Percentiles rank a stretch among this genome's conserved stretches.
Conservation (phyloP, 2,113 vertebrate genomes). For the Hymenochirus boettgeri region DNA sequence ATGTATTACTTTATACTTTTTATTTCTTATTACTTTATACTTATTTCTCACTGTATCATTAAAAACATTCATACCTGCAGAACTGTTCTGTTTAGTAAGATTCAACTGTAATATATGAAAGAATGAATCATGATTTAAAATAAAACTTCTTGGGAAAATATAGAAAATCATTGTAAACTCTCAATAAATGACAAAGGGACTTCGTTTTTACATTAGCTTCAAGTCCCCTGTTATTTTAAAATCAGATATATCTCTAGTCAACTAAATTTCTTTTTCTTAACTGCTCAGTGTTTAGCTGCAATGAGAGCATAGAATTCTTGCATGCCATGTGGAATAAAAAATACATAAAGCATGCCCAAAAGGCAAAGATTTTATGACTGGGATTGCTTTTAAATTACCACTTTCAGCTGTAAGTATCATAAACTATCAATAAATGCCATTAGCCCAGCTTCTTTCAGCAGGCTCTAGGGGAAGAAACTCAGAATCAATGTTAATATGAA, state of each 20-base stretch:
- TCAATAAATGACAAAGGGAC: no score
- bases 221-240: not conserved
- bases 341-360: slow-evolving; percentile 20
- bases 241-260: not conserved
- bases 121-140: no score
- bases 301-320: slow-evolving; percentile 2
- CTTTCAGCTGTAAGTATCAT: slow-evolving; percentile 10
- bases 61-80: no score
- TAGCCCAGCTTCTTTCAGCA: slow-evolving; percentile 17
- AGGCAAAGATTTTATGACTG: slow-evolving; percentile 14
- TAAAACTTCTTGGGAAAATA: no score
- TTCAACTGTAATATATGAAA: no score
- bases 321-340: slow-evolving; percentile 5
- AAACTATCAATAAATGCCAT: slow-evolving; percentile 25
- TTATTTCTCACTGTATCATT: no score
- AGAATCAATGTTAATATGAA: slow-evolving; percentile 25
- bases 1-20: no score
- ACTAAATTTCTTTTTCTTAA: not conserved
- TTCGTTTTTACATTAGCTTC: not conserved
- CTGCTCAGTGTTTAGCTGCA: not conserved
- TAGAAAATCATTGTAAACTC: no score
- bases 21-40: no score
- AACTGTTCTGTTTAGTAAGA: no score
- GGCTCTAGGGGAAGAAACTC: not conserved
- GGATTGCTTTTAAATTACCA: slow-evolving; percentile 28